Evolutionary conservation across 2,888 invertebrate species (phyloP), one percentile per base, ranked within the genome.

Genomic region (Phrixothrix hirtus): DNA sequence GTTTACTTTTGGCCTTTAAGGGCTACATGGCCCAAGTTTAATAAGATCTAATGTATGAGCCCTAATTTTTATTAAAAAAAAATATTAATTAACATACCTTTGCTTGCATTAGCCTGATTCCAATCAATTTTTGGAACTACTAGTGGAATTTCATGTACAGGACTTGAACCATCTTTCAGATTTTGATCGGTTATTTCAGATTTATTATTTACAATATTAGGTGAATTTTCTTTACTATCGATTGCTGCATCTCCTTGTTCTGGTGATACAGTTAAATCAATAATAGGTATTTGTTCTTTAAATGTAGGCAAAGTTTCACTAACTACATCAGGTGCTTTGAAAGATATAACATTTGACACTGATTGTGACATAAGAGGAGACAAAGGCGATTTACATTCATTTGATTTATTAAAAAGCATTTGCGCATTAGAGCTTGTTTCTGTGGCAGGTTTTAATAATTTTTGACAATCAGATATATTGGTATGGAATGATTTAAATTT

Each of bases 391-490:
- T 74, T 69, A 11, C 67, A 51, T 49, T 74, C 73, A 44, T 69
- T 66, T 16, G 72, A 59, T 60, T 71, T 72, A 49, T 61, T 69
- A 81, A 46, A 87, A 72, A 87, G 85, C 2, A 83, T 84, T 68
- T 86, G 85, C 85, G 86, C 86, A 34, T 83, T 81, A 0, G 85
- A 81, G 66, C 83, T 85, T 9, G 85, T 83, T 38, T 83, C 83
- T 0, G 83, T 80, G 0, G 88, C 87, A 6, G 91, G 90, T 72
- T 91, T 88, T 29, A 93, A 73, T 60, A 92, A 77, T 68, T 92
- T 93, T 67, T 94, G 94, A 68, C 92, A 89, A 69, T 93, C 92
- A 0, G 91, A 88, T 54, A 94, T 94, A 63, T 87, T 88, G 25
- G 88, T 89, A 59, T 91, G 85, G 69, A 94, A 87, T 54, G 87